Percentiles rank a stretch among this genome's conserved stretches.
phyloP scores from a whole-genome alignment of 2,113 vertebrate genomes.

The Pseudois nayaur region DNA sequence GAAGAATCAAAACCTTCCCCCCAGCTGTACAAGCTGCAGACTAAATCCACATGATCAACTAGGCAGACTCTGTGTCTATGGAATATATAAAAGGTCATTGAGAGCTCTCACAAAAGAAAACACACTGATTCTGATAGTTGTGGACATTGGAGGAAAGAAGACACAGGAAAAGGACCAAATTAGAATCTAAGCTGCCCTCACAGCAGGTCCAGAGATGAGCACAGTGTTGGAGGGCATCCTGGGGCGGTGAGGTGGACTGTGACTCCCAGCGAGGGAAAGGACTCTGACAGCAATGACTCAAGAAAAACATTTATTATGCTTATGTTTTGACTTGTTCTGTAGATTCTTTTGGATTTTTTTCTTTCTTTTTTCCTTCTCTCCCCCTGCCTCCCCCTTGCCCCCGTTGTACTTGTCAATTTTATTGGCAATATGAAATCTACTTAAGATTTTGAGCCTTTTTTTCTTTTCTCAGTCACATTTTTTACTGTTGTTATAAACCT shows the following conservation, averaged over 20 bases:
- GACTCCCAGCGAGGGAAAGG: neutral
- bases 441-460: neutral
- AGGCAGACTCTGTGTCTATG: neutral
- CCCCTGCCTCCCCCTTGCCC: fast-evolving
- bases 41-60: neutral
- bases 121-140: neutral
- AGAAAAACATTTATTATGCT: neutral
- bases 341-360: neutral
- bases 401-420: neutral
- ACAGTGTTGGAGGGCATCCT: neutral
- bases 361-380: neutral
- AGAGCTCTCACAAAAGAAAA: neutral
- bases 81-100: neutral
- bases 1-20: neutral
- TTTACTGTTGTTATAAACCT: neutral
- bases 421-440: neutral
- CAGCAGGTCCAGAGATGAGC: neutral
- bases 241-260: neutral
- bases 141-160: neutral
- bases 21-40: neutral
- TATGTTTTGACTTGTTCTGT: neutral
- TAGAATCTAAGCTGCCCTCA: neutral
- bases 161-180: neutral
- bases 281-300: neutral
- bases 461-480: neutral